Conservation (phyloP, 1,140 invertebrate genomes). For the Platyscapa corneri region DNA sequence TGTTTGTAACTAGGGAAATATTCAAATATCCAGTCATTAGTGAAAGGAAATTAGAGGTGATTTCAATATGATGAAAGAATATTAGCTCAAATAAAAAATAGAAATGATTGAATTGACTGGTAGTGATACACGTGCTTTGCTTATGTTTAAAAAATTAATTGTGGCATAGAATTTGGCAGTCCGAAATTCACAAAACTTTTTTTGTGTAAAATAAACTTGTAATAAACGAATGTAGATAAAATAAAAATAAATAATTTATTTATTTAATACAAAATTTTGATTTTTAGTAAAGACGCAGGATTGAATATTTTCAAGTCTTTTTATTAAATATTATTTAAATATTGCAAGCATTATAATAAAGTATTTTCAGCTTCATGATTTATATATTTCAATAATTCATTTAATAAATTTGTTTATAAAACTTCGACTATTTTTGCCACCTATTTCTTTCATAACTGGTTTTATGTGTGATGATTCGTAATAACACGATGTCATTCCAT, state of each 20-base stretch:
- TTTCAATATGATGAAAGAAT: background rate
- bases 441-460: background rate
- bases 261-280: no score
- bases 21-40: background rate
- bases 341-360: no score
- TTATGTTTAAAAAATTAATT: background rate
- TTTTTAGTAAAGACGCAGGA: no score
- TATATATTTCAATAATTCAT: no score
- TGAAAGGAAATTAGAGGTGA: background rate
- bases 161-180: background rate
- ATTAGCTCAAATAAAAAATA: background rate
- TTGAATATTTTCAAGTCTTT: background rate
- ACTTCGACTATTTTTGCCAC: no score
- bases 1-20: background rate
- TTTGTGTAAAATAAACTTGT: background rate
- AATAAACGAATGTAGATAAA: no score
- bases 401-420: no score
- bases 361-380: no score
- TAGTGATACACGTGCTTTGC: background rate
- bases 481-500: background rate
- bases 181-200: background rate
- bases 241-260: no score
- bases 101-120: background rate
- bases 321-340: background rate
- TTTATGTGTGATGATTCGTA: background rate